Conservation (phyloP, 2,113 vertebrate genomes). For the Gobiocypris rarus region DNA sequence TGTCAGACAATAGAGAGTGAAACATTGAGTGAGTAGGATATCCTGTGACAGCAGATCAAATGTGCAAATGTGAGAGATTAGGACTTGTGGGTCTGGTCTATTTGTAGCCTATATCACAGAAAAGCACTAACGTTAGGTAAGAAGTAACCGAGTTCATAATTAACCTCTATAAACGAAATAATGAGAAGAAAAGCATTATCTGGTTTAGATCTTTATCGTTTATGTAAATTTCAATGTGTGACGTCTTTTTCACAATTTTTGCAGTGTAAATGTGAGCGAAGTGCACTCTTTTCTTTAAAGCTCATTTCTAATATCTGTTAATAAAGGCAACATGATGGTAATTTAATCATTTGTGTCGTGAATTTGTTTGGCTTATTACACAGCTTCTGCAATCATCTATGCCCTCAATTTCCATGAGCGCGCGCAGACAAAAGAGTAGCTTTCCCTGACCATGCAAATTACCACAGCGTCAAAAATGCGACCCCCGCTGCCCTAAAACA, state of each 20-base stretch:
- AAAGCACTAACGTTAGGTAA: not conserved
- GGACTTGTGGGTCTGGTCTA: not conserved
- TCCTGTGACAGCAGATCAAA: not conserved
- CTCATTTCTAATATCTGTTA: not conserved
- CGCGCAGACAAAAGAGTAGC: not conserved
- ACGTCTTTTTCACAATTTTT: not conserved
- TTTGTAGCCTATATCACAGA: not conserved
- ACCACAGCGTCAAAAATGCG: not conserved
- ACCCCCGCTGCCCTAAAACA: not conserved
- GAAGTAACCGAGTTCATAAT: not conserved
- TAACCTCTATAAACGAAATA: too few species aligned
- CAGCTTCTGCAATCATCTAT: too few species aligned
- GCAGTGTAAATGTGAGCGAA: not conserved
- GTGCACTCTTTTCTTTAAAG: not conserved
- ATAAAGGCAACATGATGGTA: slow-evolving; percentile 23
- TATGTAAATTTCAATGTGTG: not conserved
- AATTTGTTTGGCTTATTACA: not conserved
- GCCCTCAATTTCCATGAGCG: not conserved
- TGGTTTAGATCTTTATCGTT: not conserved
- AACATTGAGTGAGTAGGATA: not conserved
- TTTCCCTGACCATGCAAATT: not conserved
- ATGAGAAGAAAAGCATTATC: not conserved
- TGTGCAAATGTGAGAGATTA: not conserved
- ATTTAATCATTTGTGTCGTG: not conserved
- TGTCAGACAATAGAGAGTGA: not conserved